phyloP scores from a whole-genome alignment of 2,113 vertebrate species.

The Antechinus stuartii region DNA sequence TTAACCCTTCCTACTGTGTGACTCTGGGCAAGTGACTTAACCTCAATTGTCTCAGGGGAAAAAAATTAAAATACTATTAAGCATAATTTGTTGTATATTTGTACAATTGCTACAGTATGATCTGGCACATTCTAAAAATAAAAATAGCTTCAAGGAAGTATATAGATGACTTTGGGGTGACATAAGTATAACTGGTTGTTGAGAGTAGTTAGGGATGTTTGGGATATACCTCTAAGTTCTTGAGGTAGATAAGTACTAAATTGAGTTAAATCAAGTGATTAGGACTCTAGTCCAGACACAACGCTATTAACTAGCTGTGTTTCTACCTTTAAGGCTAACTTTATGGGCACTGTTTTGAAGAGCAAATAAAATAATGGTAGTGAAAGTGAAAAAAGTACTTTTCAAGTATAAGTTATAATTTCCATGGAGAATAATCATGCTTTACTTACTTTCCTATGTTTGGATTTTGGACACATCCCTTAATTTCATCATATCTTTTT shows the following conservation, averaged over 20 bases:
- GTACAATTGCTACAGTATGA: not conserved
- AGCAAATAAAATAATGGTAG: constrained; percentile 22
- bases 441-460: not conserved
- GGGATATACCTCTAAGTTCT: not conserved
- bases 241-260: not conserved
- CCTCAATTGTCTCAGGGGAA: too few species aligned
- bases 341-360: not conserved
- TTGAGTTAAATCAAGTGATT: not conserved
- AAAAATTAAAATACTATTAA: not conserved
- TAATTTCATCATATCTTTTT: not conserved
- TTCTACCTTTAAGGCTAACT: not conserved
- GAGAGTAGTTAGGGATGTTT: not conserved
- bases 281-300: not conserved
- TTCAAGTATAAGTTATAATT: not conserved
- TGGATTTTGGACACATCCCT: not conserved
- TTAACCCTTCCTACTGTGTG: too few species aligned
- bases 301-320: not conserved
- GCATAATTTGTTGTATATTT: not conserved
- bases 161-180: not conserved
- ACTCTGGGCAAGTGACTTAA: too few species aligned
- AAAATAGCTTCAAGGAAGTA: not conserved
- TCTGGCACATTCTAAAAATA: not conserved
- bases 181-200: not conserved
- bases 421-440: not conserved
- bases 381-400: not conserved